phyloP scores from a whole-genome alignment of 2,888 invertebrate species.

The Hermaeophaga mercurialis region DNA sequence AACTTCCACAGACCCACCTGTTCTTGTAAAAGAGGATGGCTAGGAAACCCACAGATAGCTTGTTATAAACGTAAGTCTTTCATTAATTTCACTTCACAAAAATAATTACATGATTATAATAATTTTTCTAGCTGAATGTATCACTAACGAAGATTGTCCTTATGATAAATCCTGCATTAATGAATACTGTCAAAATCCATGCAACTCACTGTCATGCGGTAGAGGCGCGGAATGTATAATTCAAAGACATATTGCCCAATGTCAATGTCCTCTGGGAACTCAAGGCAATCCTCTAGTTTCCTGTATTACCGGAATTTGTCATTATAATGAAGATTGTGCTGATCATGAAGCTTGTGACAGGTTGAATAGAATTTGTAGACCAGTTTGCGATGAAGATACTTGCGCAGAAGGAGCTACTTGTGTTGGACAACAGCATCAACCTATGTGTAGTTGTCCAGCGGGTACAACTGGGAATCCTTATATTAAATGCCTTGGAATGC shows the following conservation, averaged over 20 bases:
- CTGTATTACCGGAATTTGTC: conserved; percentile 82
- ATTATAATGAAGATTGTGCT: conserved; percentile 88
- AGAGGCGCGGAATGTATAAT: conserved; percentile 78
- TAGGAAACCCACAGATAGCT: conserved; percentile 83
- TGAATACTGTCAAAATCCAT: conserved; percentile 81
- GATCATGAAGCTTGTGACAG: conserved; percentile 84
- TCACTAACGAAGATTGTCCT: conserved; percentile 78
- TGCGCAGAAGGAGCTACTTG: conserved; percentile 83
- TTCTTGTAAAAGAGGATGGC: conserved; percentile 82
- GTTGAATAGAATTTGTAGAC: conserved; percentile 80
- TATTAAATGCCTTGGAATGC: conserved; percentile 64
- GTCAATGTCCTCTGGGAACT: conserved; percentile 82
- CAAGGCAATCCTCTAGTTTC: conserved; percentile 82
- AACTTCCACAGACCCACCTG: conserved; percentile 81
- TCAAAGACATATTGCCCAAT: conserved; percentile 77
- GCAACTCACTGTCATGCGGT: conserved; percentile 72
- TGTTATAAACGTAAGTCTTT: conserved; percentile 90
- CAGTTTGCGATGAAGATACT: conserved; percentile 80
- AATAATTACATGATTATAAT: not conserved
- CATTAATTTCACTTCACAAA: conserved; percentile 1
- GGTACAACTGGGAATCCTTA: conserved; percentile 83
- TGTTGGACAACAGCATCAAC: conserved; percentile 74
- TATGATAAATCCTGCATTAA: conserved; percentile 81
- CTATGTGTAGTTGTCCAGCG: conserved; percentile 75
- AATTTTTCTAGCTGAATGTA: conserved; percentile 74